A percentile compares a stretch with the other conserved stretches of the same genome.
These are phyloP conservation scores for Drosophila atripex DNA, from an alignment of 2,888 invertebrate genomes.

Conservation along the genomic window DNA sequence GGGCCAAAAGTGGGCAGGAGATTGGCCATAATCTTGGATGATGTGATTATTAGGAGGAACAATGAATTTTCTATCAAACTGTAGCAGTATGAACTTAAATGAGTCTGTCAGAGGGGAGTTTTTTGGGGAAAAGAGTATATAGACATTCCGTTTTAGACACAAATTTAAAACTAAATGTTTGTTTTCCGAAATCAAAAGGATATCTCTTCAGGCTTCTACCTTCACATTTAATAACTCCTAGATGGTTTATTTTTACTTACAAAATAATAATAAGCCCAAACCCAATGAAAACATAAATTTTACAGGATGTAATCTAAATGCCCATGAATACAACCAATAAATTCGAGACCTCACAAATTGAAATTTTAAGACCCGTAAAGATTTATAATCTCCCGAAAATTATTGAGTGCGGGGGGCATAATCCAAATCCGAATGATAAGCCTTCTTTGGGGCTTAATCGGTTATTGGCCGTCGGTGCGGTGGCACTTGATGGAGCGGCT, in stretches of 20 bases:
- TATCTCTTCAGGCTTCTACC: not conserved
- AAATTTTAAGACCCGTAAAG: conserved; percentile 16
- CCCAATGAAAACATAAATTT: not conserved
- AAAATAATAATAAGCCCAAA: not conserved
- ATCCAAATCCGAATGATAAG: conserved; percentile 14
- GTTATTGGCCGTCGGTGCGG: conserved; percentile 21
- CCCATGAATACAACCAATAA: not conserved
- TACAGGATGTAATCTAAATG: not conserved
- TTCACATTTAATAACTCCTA: not conserved
- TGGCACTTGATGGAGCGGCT: conserved; percentile 17
- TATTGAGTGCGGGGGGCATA: not conserved
- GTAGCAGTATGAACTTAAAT: not conserved
- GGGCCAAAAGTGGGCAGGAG: conserved; percentile 19
- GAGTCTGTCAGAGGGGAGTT: not conserved
- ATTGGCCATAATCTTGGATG: conserved; percentile 9
- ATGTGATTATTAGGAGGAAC: conserved; percentile 28
- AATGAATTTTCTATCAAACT: conserved; percentile 36
- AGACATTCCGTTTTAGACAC: too few species aligned
- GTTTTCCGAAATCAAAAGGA: not conserved
- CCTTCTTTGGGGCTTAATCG: conserved; percentile 24
- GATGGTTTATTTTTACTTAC: not conserved
- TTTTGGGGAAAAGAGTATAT: not conserved
- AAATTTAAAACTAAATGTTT: too few species aligned
- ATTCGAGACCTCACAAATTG: conserved; percentile 13
- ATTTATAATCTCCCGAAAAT: conserved; percentile 21